phyloP scores from a whole-genome alignment of 1,140 invertebrate genomes.

The Dendroctonus ponderosae region DNA sequence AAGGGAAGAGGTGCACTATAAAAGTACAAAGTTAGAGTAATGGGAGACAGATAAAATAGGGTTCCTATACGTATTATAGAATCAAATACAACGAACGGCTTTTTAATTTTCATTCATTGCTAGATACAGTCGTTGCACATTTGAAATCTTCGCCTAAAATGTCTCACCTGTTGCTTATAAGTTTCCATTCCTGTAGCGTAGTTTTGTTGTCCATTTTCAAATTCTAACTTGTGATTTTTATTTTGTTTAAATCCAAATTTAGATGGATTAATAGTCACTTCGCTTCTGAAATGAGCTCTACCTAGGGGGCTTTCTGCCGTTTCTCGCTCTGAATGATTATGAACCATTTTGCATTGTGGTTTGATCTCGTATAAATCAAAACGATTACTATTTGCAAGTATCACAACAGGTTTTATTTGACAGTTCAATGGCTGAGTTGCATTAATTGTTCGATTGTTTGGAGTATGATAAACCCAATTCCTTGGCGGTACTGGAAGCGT shows the following conservation, averaged over 20 bases:
- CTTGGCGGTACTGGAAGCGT: constrained; percentile 11
- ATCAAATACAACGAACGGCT: constrained; percentile 18
- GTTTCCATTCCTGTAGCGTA: not conserved
- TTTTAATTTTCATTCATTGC: not conserved
- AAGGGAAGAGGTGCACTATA: too few relatives aligned
- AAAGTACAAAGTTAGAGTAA: constrained; percentile 5
- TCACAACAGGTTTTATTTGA: constrained; percentile 17
- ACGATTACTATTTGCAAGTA: constrained; percentile 2
- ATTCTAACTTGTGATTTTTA: not conserved
- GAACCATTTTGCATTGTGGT: not conserved
- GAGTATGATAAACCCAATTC: constrained; percentile 34
- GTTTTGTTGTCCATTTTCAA: not conserved
- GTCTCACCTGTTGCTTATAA: too few relatives aligned
- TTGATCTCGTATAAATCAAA: not conserved
- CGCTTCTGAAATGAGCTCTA: too few relatives aligned
- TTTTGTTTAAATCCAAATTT: not conserved
- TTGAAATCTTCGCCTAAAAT: not conserved
- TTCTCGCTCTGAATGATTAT: not conserved
- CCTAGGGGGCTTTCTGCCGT: too few relatives aligned
- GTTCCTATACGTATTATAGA: not conserved
- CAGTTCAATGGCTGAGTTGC: constrained; percentile 8
- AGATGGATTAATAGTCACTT: constrained; percentile 5
- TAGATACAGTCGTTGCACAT: not conserved
- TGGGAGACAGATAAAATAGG: not conserved
- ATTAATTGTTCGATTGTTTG: constrained; percentile 22